phyloP scores from a whole-genome alignment of 2,888 invertebrate genomes.

The Yponomeuta evonymella region DNA sequence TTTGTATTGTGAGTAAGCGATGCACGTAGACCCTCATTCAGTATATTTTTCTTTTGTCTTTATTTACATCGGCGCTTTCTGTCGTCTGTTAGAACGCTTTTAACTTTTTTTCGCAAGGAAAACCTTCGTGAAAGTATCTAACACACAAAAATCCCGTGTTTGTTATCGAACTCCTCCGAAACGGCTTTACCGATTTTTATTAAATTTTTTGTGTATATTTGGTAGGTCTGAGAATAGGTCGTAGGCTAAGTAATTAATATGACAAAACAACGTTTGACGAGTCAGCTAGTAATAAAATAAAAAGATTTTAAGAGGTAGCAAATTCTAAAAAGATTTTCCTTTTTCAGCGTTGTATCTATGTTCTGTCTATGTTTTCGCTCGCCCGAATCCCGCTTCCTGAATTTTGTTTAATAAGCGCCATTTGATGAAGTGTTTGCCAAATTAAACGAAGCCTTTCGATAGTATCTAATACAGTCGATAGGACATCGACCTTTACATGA shows the following conservation, averaged over 20 bases:
- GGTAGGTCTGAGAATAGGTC: no score
- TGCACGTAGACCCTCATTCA: slow-evolving; percentile 34
- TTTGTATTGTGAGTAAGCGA: slow-evolving; percentile 39
- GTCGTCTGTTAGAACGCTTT: neutral
- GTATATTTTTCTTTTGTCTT: slow-evolving; percentile 14
- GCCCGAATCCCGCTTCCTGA: neutral
- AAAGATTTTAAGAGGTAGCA: neutral
- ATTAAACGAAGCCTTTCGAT: neutral
- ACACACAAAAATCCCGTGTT: no score
- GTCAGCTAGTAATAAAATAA: neutral
- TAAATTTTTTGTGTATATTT: no score
- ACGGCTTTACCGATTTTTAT: no score
- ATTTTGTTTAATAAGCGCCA: neutral
- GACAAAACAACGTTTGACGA: no score
- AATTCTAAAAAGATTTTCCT: neutral
- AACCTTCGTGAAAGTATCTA: neutral
- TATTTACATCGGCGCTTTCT: slow-evolving; percentile 5
- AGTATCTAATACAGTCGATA: neutral
- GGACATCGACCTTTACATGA: neutral
- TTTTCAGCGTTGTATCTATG: neutral
- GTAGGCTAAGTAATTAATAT: no score
- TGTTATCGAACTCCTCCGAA: no score
- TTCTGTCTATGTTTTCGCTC: neutral
- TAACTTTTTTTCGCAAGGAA: neutral
- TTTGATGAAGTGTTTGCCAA: neutral